Conservation (phyloP, 2,888 invertebrate species). For the Drosophila tanythrix region DNA sequence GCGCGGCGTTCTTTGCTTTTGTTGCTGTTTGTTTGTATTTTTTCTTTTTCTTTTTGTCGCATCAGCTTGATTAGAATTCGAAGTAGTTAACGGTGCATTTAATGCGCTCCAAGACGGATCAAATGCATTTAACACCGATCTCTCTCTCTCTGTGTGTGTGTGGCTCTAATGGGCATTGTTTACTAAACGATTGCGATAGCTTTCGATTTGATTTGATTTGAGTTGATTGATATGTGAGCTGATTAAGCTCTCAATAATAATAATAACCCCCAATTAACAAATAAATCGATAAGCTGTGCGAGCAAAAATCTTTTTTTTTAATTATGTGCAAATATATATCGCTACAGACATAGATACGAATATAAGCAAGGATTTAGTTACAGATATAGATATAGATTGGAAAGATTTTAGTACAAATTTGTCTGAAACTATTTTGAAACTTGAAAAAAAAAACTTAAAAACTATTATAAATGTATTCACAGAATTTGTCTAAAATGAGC, state of each 20-base stretch:
- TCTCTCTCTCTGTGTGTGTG: constrained; percentile 4
- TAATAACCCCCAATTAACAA: constrained; percentile 28
- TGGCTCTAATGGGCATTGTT: constrained; percentile 31
- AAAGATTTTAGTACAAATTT: too few relatives aligned
- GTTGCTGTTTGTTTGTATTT: constrained; percentile 5
- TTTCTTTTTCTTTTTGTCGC: constrained; percentile 58
- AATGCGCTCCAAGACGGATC: constrained; percentile 76
- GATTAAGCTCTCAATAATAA: constrained; percentile 40
- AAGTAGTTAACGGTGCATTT: constrained; percentile 78
- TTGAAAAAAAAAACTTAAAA: neutral
- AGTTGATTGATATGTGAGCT: constrained; percentile 55
- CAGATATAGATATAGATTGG: too few relatives aligned
- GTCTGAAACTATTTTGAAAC: neutral
- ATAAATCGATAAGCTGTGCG: neutral
- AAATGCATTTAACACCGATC: constrained; percentile 71
- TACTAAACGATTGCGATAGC: constrained; percentile 24
- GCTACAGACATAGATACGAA: too few relatives aligned
- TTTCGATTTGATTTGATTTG: constrained; percentile 16
- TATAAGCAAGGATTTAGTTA: neutral
- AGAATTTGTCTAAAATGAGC: neutral
- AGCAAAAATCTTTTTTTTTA: neutral
- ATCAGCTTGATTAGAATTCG: constrained; percentile 78
- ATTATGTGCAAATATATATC: neutral
- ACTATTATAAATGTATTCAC: neutral
- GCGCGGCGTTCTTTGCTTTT: constrained; percentile 66